phyloP scores from a whole-genome alignment of 1,140 invertebrate genomes.

The Drosophila lacertosa region DNA sequence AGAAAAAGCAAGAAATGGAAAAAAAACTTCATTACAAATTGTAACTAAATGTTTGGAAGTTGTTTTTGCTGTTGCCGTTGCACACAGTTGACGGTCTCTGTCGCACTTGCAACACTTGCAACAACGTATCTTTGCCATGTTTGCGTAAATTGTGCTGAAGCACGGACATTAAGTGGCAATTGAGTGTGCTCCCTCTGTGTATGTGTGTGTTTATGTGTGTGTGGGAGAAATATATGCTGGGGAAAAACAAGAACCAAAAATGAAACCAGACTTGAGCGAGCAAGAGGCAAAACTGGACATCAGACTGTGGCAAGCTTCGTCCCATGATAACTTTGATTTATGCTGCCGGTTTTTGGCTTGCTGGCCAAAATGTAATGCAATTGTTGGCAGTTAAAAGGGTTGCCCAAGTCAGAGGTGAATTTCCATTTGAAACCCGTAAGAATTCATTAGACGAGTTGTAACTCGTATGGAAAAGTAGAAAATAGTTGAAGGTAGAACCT shows the following conservation, averaged over 20 bases:
- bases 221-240: conserved; percentile 59
- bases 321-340: conserved; percentile 61
- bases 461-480: no score
- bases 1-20: conserved; percentile 14
- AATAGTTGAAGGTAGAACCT: no score
- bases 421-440: background rate
- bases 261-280: conserved; percentile 27
- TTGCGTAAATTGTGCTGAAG: conserved; percentile 76
- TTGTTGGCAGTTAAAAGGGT: conserved; percentile 15
- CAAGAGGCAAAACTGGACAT: background rate
- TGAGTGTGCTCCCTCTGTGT: conserved; percentile 55
- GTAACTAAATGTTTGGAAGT: conserved; percentile 51
- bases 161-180: conserved; percentile 75
- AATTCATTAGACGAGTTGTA: background rate
- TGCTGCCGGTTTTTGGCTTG: conserved; percentile 45
- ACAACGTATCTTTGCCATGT: conserved; percentile 39
- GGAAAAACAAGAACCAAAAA: background rate
- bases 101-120: background rate
- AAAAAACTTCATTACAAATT: conserved; percentile 68
- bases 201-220: no score
- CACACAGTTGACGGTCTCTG: background rate
- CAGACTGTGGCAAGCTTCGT: background rate
- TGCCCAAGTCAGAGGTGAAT: no score
- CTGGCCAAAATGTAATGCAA: conserved; percentile 39
- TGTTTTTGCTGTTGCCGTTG: conserved; percentile 17